These are phyloP conservation scores for Adela reaumurella DNA, from an alignment of 2,888 invertebrate species.

Conservation along the genomic window DNA sequence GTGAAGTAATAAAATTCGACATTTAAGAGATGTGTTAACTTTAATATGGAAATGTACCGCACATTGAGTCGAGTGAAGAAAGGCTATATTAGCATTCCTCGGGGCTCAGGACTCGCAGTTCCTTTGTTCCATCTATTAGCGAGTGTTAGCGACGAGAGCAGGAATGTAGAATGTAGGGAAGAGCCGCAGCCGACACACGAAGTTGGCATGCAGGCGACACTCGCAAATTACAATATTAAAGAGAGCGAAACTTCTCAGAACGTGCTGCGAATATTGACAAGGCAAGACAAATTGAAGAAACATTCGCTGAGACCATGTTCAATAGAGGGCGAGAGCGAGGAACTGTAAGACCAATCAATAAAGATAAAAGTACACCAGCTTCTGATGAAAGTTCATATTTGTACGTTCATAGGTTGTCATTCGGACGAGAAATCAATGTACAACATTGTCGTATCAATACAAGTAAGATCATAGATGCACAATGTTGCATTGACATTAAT, in stretches of 20 bases:
- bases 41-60: conserved; percentile 22
- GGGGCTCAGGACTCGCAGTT: background rate
- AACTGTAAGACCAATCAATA: too few species aligned
- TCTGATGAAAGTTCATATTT: too few species aligned
- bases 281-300: background rate
- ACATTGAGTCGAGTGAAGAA: background rate
- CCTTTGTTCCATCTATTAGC: background rate
- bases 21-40: conserved; percentile 35
- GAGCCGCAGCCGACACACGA: background rate
- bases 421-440: background rate
- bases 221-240: background rate
- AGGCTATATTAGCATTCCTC: background rate
- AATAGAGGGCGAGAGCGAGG: background rate
- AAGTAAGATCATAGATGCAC: too few species aligned
- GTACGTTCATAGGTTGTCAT: too few species aligned
- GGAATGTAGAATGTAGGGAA: background rate
- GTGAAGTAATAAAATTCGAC: conserved; percentile 46
- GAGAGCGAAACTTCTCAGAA: background rate
- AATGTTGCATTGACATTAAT: conserved; percentile 39
- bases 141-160: background rate
- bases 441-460: too few species aligned
- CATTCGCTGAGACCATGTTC: background rate
- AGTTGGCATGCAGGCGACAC: background rate
- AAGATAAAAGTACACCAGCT: too few species aligned
- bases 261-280: background rate